Base-by-base conservation (phyloP, 2,888 invertebrate genomes). In the Ophion ellenae region DNA sequence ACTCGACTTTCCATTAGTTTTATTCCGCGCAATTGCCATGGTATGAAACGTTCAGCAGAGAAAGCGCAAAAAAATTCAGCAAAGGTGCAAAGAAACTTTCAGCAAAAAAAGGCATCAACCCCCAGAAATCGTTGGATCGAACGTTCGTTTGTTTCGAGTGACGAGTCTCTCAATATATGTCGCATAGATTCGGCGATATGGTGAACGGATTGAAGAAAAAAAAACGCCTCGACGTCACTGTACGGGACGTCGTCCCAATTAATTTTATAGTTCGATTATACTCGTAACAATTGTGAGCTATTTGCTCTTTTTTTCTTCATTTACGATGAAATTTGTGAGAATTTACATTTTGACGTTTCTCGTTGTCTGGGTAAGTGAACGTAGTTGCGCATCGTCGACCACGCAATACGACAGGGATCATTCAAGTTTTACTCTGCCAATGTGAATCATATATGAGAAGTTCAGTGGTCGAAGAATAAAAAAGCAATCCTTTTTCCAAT, bases 321-420 rank as follows among this genome's bases (percentile, higher is more conserved):
- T 78, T 80, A 79, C 47, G 47, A 88, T 87, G 85, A 85, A 83
- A 88, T 75, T 87, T 87, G 71, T 87, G 84, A 64, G 36, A 75
- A 57, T 88, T 87, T 87, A 82, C 64, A 63, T 87, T 80, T 84
- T 87, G 77, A 87, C 84, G 63, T 84, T 82, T 85, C 36, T 87
- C 64, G 81, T 84, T 79, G 66, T 32, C 11, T 57, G 73, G 87
- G 87, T 85, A 84, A 87, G 87, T 85, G 69, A 80, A 82, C 59
- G 24, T 74, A 78, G 67, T 66, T 40, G 67, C 28, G 14, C 66
- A 36, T 45, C 63, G 24, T 40, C 45, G 64, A 59, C 70, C 24
- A n/a, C 14, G 40, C 40, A 9, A 64, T 47, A 53, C n/a, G 10
- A 71, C 64, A 53, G 71, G 28, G 3, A 76, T 36, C 32, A n/a